These are phyloP conservation scores for Dione juno DNA, from an alignment of 2,888 invertebrate species.

Conservation along the genomic window DNA sequence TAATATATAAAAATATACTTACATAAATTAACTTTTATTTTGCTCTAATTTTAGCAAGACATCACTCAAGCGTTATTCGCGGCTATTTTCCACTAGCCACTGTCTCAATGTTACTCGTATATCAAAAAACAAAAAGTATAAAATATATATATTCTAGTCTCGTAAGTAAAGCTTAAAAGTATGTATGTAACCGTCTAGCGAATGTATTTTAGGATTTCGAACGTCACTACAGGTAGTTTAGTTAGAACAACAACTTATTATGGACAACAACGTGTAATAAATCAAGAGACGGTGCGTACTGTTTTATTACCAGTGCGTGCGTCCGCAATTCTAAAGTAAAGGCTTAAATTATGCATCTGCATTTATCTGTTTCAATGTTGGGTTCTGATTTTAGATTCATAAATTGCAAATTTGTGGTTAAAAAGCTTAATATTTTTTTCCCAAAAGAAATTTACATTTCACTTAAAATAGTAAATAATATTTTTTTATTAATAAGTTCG, in stretches of 20 bases:
- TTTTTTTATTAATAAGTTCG: too few relatives aligned
- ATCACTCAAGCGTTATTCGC: conserved; percentile 5
- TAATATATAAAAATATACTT: too few relatives aligned
- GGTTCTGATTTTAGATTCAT: too few relatives aligned
- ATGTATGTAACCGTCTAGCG: conserved; percentile 10
- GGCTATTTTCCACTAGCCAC: not conserved
- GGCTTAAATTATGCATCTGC: conserved; percentile 19
- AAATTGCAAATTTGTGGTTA: too few relatives aligned
- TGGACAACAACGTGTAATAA: conserved; percentile 69
- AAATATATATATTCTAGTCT: not conserved
- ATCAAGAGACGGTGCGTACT: conserved; percentile 67
- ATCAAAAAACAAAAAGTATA: not conserved
- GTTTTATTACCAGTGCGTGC: conserved; percentile 66
- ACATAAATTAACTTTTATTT: too few relatives aligned
- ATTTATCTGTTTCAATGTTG: too few relatives aligned
- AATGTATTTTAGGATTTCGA: conserved; percentile 39
- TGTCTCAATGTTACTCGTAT: too few relatives aligned
- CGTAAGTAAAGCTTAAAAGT: conserved; percentile 15
- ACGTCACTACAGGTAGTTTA: conserved; percentile 53
- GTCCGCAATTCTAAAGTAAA: conserved; percentile 33
- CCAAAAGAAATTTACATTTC: too few relatives aligned
- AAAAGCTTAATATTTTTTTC: too few relatives aligned
- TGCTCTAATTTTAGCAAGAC: too few relatives aligned
- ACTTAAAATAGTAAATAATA: too few relatives aligned
- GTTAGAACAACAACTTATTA: conserved; percentile 66